phyloP scores from a whole-genome alignment of 2,113 vertebrate species.

The Sceloporus tristichus region DNA sequence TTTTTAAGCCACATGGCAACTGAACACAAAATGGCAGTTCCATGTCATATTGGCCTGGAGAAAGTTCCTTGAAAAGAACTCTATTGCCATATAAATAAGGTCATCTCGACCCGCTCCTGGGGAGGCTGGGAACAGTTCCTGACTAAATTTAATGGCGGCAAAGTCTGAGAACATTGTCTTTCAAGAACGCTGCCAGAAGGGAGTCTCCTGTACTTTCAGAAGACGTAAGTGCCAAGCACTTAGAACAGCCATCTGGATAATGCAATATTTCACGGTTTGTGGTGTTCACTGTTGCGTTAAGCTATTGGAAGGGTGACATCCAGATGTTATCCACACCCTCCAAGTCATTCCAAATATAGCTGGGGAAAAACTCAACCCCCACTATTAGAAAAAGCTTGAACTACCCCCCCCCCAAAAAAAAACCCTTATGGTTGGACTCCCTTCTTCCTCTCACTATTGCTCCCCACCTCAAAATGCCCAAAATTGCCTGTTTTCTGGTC shows the following conservation, averaged over 20 bases:
- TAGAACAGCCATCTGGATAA: slow-evolving; percentile 14
- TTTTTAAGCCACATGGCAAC: not conserved
- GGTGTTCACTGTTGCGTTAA: not conserved
- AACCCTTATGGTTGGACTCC: not conserved
- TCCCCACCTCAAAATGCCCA: no score
- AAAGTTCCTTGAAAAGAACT: no score
- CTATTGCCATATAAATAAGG: not conserved
- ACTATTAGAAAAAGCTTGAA: no score
- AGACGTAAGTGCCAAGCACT: not conserved
- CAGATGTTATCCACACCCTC: not conserved
- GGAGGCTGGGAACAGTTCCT: slow-evolving; percentile 3
- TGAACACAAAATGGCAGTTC: not conserved
- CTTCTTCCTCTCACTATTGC: no score
- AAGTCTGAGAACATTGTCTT: slow-evolving; percentile 3
- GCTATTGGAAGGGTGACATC: not conserved
- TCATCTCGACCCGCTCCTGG: not conserved
- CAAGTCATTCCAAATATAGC: no score
- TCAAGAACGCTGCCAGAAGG: not conserved
- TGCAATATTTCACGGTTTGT: not conserved
- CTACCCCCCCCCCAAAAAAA: not conserved
- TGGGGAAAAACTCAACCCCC: no score
- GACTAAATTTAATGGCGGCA: not conserved
- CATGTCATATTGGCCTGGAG: not conserved
- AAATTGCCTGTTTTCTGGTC: no score
- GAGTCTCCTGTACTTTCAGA: not conserved